phyloP scores from a whole-genome alignment of 2,113 vertebrate genomes.

The Periophthalmus modestus region DNA sequence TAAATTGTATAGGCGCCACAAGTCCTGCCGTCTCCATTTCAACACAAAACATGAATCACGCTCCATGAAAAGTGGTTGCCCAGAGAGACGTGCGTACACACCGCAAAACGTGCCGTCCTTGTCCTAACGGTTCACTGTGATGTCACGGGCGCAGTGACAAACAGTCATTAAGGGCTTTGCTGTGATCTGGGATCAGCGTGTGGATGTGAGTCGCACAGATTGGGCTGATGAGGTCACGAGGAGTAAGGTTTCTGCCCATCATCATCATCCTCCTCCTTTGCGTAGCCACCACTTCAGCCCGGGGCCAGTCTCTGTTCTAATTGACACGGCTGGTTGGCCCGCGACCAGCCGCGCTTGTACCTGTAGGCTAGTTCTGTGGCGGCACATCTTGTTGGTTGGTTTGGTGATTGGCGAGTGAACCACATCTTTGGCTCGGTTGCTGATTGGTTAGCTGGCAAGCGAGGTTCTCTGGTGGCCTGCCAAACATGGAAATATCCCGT shows the following conservation, averaged over 20 bases:
- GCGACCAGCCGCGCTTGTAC: neutral
- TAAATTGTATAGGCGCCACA: slow-evolving; percentile 13
- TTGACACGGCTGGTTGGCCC: slow-evolving; percentile 8
- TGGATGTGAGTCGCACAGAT: slow-evolving; percentile 57
- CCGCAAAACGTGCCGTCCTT: slow-evolving; percentile 61
- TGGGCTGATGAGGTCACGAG: slow-evolving; percentile 66
- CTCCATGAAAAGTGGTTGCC: slow-evolving; percentile 19
- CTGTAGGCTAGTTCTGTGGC: slow-evolving; percentile 16
- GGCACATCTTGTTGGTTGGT: slow-evolving; percentile 4
- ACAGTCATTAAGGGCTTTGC: slow-evolving; percentile 75
- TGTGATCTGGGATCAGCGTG: slow-evolving; percentile 71
- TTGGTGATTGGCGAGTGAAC: slow-evolving; percentile 32
- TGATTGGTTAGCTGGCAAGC: slow-evolving; percentile 62
- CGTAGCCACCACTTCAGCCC: neutral
- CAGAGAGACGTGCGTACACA: slow-evolving; percentile 21
- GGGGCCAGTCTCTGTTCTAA: slow-evolving; percentile 15
- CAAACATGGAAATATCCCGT: slow-evolving; percentile 83
- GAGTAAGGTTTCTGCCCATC: slow-evolving; percentile 61
- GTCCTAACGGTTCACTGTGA: slow-evolving; percentile 63
- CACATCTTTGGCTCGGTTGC: slow-evolving; percentile 46
- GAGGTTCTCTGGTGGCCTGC: slow-evolving; percentile 51
- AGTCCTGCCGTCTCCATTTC: slow-evolving; percentile 9
- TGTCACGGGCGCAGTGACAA: slow-evolving; percentile 74
- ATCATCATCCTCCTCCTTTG: slow-evolving; percentile 19
- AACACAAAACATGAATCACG: slow-evolving; percentile 21